A percentile compares a stretch with the other conserved stretches of the same genome.
Conservation (phyloP, 2,888 invertebrate species). For the Plutella xylostella region DNA sequence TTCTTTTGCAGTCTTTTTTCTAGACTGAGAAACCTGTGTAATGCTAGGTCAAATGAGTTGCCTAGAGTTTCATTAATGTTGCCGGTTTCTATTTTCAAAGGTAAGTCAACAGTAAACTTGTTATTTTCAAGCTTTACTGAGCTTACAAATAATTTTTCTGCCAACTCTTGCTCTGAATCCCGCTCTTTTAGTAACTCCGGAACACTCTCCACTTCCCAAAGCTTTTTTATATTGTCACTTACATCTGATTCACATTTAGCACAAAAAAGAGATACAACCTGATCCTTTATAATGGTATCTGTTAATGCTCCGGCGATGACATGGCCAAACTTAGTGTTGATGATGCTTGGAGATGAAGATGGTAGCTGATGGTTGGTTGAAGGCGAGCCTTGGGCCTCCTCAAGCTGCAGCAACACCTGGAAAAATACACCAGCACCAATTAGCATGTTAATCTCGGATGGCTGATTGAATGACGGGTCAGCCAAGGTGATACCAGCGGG, state of each 20-base stretch:
- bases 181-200: not conserved
- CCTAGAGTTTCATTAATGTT: not conserved
- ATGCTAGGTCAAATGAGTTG: not conserved
- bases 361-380: not conserved
- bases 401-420: not conserved
- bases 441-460: not conserved
- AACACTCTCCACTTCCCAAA: not conserved
- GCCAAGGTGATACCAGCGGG: not conserved
- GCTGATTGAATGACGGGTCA: not conserved
- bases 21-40: not conserved
- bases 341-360: not conserved
- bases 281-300: not conserved
- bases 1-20: slow-evolving; percentile 11
- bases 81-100: not conserved
- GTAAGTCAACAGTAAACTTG: not conserved
- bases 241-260: not conserved
- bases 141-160: not conserved
- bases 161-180: not conserved
- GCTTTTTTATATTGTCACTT: not conserved
- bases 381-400: not conserved
- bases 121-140: not conserved
- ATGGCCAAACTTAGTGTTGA: not conserved
- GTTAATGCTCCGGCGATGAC: not conserved
- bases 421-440: not conserved
- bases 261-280: not conserved